These are phyloP conservation scores for Limnothrissa miodon DNA, from an alignment of 2,113 vertebrate genomes.

Conservation along the genomic window DNA sequence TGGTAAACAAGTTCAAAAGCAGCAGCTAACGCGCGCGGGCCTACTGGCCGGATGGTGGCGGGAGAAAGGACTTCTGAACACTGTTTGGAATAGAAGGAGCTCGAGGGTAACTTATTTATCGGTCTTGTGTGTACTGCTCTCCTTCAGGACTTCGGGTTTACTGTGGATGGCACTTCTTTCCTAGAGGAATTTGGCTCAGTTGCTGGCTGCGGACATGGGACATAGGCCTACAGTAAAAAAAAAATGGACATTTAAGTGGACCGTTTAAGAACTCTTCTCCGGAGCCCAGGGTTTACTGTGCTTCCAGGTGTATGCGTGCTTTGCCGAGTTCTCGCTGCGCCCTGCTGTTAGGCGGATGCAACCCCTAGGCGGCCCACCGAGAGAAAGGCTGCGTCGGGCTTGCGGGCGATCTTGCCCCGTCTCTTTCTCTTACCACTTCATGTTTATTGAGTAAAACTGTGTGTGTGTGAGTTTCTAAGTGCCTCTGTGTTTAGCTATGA, in stretches of 20 bases:
- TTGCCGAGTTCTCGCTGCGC: neutral
- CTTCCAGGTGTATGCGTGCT: neutral
- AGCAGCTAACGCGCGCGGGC: conserved; percentile 78
- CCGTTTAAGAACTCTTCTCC: neutral
- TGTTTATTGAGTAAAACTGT: neutral
- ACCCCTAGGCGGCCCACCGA: too few relatives aligned
- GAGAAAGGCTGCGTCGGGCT: neutral
- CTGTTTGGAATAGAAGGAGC: conserved; percentile 54
- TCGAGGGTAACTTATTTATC: conserved; percentile 67
- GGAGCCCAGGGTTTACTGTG: neutral
- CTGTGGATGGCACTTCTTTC: conserved; percentile 10
- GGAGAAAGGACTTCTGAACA: conserved; percentile 34
- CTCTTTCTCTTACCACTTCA: neutral
- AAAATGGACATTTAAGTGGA: too few relatives aligned
- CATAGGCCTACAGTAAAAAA: neutral
- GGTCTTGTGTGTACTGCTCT: neutral
- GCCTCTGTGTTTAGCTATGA: neutral
- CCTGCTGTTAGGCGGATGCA: neutral
- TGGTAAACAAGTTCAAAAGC: conserved; percentile 97
- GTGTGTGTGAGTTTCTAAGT: neutral
- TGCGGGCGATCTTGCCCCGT: neutral
- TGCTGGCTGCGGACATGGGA: too few relatives aligned
- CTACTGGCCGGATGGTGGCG: conserved; percentile 24
- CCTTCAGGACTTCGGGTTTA: conserved; percentile 17
- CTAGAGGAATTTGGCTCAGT: conserved; percentile 2